Evolutionary conservation across 2,888 invertebrate genomes (phyloP).

Genomic region (Phyllotreta cruciferae): DNA sequence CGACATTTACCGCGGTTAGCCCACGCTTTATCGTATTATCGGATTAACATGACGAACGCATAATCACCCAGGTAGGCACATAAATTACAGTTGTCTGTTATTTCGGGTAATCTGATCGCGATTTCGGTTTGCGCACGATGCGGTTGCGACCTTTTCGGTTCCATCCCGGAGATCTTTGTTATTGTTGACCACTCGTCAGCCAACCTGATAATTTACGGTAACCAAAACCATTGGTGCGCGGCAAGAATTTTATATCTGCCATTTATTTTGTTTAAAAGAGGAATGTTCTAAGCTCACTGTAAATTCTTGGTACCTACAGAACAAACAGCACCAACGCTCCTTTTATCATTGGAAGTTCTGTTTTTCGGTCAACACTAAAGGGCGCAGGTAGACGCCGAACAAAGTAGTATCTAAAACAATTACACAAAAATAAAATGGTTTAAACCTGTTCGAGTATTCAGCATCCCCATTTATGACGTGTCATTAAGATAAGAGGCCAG

Average conservation of each 20-base stretch:
- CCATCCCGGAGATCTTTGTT: not conserved
- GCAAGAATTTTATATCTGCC: not conserved
- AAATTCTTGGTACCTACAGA: not conserved
- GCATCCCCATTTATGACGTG: constrained; percentile 21
- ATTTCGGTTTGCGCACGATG: constrained; percentile 17
- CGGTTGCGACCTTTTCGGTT: constrained; percentile 3
- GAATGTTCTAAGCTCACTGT: not conserved
- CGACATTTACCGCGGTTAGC: constrained; percentile 34
- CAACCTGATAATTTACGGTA: constrained; percentile 4
- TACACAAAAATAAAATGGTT: constrained; percentile 29
- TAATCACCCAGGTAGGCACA: constrained; percentile 34
- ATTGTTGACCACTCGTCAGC: constrained; percentile 19
- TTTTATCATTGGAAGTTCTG: constrained; percentile 20
- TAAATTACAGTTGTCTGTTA: constrained; percentile 25
- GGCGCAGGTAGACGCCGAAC: constrained; percentile 24
- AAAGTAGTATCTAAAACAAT: constrained; percentile 29
- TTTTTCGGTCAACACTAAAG: constrained; percentile 20
- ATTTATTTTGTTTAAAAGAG: not conserved
- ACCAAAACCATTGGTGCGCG: not conserved
- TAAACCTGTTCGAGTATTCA: constrained; percentile 24
- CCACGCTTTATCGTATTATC: constrained; percentile 33
- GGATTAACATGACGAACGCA: constrained; percentile 29
- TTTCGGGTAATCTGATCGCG: constrained; percentile 30
- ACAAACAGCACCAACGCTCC: constrained; percentile 18
- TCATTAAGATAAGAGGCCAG: constrained; percentile 22